phyloP scores from a whole-genome alignment of 2,797 vertebrate species.

The Peromyscus eremicus region DNA sequence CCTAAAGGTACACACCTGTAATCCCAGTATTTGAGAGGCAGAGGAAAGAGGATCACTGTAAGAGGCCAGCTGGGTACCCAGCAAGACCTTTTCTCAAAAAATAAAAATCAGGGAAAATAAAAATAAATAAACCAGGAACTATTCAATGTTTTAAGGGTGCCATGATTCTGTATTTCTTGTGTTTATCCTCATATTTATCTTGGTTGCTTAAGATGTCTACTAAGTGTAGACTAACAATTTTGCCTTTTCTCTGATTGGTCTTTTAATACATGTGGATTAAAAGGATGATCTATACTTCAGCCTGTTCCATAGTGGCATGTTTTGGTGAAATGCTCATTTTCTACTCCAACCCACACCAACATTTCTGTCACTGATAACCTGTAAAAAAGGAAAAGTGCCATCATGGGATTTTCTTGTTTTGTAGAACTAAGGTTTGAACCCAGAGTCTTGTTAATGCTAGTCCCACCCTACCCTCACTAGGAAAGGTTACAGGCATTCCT shows the following conservation, averaged over 20 bases:
- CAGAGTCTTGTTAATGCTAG: background rate
- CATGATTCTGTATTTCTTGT: background rate
- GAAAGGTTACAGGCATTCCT: background rate
- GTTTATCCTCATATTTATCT: background rate
- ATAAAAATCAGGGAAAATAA: too few relatives aligned
- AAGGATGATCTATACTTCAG: conserved; percentile 52
- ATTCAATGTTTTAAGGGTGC: background rate
- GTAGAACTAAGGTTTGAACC: background rate
- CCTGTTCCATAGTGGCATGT: conserved; percentile 13
- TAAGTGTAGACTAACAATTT: conserved; percentile 30
- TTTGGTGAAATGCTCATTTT: background rate
- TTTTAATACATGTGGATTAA: conserved; percentile 57
- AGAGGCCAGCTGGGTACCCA: background rate
- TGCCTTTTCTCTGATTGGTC: conserved; percentile 19
- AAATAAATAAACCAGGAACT: background rate
- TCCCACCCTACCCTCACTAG: background rate
- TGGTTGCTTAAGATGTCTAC: background rate
- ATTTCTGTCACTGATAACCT: background rate
- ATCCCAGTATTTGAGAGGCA: background rate
- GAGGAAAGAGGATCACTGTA: background rate
- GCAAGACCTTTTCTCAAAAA: background rate
- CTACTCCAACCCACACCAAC: background rate
- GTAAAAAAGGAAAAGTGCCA: background rate
- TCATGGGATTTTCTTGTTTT: background rate
- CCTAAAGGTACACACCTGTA: background rate